Percentiles rank a stretch among this genome's conserved stretches.
Conservation (phyloP, 1,140 invertebrate genomes). For the Drosophila guanche region DNA sequence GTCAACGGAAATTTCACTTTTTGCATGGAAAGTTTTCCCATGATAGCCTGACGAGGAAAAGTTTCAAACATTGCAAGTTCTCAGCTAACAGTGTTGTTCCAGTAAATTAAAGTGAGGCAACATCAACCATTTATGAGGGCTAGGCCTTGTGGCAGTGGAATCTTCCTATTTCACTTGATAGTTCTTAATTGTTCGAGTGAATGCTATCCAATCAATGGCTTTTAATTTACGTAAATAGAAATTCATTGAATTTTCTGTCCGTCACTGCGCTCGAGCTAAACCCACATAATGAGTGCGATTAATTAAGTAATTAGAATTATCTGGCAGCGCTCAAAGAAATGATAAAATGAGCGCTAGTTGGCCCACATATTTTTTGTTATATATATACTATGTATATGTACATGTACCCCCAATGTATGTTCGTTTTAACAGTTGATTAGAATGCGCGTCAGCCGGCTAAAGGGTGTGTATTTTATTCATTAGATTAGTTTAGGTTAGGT, state of each 20-base stretch:
- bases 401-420: too few relatives aligned
- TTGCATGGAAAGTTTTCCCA: constrained; percentile 39
- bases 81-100: not conserved
- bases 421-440: too few relatives aligned
- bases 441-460: too few relatives aligned
- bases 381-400: not conserved
- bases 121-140: not conserved
- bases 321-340: not conserved
- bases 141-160: not conserved
- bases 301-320: not conserved
- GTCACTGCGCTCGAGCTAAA: too few relatives aligned
- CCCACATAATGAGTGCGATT: not conserved
- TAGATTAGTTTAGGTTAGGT: too few relatives aligned
- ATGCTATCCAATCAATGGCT: constrained; percentile 17
- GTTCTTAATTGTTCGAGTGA: constrained; percentile 21
- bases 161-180: constrained; percentile 21
- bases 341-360: not conserved
- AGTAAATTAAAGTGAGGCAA: constrained; percentile 9
- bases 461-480: too few relatives aligned
- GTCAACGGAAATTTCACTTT: constrained; percentile 35
- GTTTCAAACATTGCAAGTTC: constrained; percentile 8
- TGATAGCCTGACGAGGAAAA: not conserved
- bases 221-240: constrained; percentile 14
- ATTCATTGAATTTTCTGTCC: not conserved
- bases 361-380: constrained; percentile 19